phyloP scores from a whole-genome alignment of 2,888 invertebrate species.

The Palloptera scutellata region DNA sequence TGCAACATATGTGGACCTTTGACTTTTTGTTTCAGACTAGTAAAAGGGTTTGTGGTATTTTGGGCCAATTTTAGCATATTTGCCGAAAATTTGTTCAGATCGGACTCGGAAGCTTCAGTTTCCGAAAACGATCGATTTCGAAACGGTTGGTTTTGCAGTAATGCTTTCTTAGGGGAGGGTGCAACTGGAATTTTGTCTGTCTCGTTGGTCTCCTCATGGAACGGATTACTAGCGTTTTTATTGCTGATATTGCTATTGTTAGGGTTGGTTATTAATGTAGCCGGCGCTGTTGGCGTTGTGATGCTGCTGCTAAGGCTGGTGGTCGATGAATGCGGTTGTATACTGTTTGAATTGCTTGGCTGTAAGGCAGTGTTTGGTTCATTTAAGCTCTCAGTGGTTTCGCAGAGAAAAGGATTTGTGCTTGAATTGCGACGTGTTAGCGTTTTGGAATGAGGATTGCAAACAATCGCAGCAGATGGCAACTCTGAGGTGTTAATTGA shows the following conservation, averaged over 20 bases:
- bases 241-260: not conserved
- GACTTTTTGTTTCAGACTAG: constrained; percentile 54
- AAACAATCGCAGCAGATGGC: constrained; percentile 1
- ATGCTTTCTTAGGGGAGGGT: constrained; percentile 13
- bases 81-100: constrained; percentile 50
- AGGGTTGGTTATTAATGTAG: not conserved
- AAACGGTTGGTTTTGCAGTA: constrained; percentile 37
- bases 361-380: constrained; percentile 45
- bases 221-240: not conserved
- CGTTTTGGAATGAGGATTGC: constrained; percentile 20
- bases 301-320: not conserved
- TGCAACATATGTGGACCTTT: constrained; percentile 61
- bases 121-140: constrained; percentile 57
- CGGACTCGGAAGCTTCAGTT: constrained; percentile 49
- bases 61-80: constrained; percentile 44
- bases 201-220: not conserved
- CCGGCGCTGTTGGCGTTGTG: constrained; percentile 7
- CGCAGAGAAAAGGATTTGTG: constrained; percentile 60
- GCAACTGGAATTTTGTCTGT: constrained; percentile 3
- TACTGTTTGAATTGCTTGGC: constrained; percentile 36
- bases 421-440: constrained; percentile 54
- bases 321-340: not conserved
- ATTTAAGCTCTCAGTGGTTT: constrained; percentile 44
- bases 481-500: constrained; percentile 36
- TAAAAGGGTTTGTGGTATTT: constrained; percentile 53